Evolutionary conservation across 2,113 vertebrate species (phyloP), one percentile per base, ranked within the genome.

Genomic region (Otocyon megalotis): DNA sequence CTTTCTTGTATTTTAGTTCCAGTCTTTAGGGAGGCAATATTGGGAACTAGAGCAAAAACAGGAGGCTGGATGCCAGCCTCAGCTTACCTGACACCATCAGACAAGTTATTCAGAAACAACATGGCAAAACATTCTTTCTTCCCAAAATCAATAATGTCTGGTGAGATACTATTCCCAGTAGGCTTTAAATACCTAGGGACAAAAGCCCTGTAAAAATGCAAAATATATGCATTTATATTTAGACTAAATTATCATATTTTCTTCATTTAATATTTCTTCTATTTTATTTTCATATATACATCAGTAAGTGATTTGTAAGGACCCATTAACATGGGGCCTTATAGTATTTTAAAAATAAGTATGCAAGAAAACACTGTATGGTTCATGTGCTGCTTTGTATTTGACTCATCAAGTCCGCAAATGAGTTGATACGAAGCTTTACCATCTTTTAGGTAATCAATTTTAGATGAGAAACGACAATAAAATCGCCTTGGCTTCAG

Each of bases 401-500:
- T 77, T 88, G 62, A 88, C 35, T 83, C 35, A 79, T 62, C 28
- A 88, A 82, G 3, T 86, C 60, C 20, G 88, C 48, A 76, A 12
- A 32, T 90, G 71, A 80, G 71, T 37, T 89, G 13, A 50, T 86
- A 50, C 0, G 1, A 86, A 24, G 24, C 14, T 85, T 50, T 37
- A 50, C 16, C 35, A 3, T 43, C 58, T 91, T 53, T 82, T 30
- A 92, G 35, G 71, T 58, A 48, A 97, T 80, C 60, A 16, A 65
- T 83, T 94, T 96, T 69, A 90, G 56, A 32, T 48, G 48, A 76
- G 19, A 94, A 67, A 83, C 6, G 69, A 90, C 5, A 88, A 35
- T 60, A 94, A 94, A 72, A 74, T 53, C 37, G 53, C 26, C 8
- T 86, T 35, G 35, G 71, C n/a, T 54, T 82, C 81, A 93, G 26